Conservation (phyloP, 2,797 vertebrate genomes). For the Poeciliopsis infans region DNA sequence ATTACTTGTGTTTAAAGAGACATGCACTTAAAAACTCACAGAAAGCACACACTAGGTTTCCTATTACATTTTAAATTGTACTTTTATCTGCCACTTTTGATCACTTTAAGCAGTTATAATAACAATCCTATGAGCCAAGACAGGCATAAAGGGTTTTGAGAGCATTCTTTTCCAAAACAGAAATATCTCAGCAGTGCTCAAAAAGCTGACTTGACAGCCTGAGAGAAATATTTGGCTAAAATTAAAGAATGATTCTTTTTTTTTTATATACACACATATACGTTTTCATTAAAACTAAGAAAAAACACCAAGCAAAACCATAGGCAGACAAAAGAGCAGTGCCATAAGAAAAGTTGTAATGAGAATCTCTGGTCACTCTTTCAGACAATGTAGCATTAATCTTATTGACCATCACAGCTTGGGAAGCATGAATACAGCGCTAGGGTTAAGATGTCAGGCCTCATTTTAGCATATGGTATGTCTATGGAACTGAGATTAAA, state of each 20-base stretch:
- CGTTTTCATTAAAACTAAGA: conserved; percentile 21
- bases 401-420: conserved; percentile 25
- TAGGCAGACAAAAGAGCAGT: conserved; percentile 38
- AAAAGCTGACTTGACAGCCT: conserved; percentile 66
- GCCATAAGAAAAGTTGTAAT: conserved; percentile 16
- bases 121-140: conserved; percentile 66
- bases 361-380: conserved; percentile 50
- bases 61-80: conserved; percentile 48
- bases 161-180: conserved; percentile 72
- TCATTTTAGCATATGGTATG: conserved; percentile 56
- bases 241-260: conserved; percentile 66
- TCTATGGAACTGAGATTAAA: conserved; percentile 53
- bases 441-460: conserved; percentile 49
- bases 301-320: conserved; percentile 46
- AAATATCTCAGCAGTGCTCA: conserved; percentile 62
- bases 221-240: conserved; percentile 62
- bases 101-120: conserved; percentile 67
- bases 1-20: not conserved
- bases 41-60: conserved; percentile 41
- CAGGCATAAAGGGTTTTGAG: conserved; percentile 64
- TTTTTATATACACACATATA: conserved; percentile 24
- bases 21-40: conserved; percentile 22
- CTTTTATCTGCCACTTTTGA: conserved; percentile 56
- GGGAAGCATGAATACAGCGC: conserved; percentile 35
- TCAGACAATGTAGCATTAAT: conserved; percentile 51